Evolutionary conservation across 2,888 invertebrate species (phyloP), one percentile per base, ranked within the genome.

Genomic region (Alloscopus bannaensis): DNA sequence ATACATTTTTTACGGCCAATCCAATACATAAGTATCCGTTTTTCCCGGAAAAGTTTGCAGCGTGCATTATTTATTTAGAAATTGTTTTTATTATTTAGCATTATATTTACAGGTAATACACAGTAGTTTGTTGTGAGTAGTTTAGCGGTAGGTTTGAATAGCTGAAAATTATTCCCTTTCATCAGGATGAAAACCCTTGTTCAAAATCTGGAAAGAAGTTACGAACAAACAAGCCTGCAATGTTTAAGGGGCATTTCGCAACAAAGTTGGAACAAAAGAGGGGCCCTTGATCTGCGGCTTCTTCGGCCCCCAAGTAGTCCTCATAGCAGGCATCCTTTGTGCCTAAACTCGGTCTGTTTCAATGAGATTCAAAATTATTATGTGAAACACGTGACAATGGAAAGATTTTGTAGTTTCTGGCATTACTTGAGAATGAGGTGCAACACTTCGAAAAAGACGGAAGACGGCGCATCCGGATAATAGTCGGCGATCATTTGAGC

Each of bases 161-260:
- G n/a, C n/a, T n/a, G n/a, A n/a, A n/a, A n/a, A n/a, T n/a, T n/a
- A n/a, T n/a, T n/a, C n/a, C n/a, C n/a, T n/a, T n/a, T n/a, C n/a
- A n/a, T n/a, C n/a, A n/a, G n/a, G n/a, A n/a, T n/a, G n/a, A n/a
- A n/a, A n/a, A n/a, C 8, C n/a, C 18, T 42, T 42, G 42, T 11
- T 22, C 20, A 28, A 73, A 55, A n/a, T 69, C 77, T 16, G 77
- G 77, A 28, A 77, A 77, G 22, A 77, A 77, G 55, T 77, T 77
- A 16, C 77, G 50, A 2, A 77, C 55, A 62, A 77, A 77, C 13
- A 77, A 47, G 18, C 59, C 77, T 20, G 77, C 77, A 42, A 77
- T 62, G 64, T 77, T 77, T 18, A 77, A 20, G 62, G 77, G 77
- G 77, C 77, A 77, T 55, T 55, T 50, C 55, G 77, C 62, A 45